Evolutionary conservation across 2,888 invertebrate species (phyloP), one percentile per base, ranked within the genome.

Genomic region (Erannis defoliaria): DNA sequence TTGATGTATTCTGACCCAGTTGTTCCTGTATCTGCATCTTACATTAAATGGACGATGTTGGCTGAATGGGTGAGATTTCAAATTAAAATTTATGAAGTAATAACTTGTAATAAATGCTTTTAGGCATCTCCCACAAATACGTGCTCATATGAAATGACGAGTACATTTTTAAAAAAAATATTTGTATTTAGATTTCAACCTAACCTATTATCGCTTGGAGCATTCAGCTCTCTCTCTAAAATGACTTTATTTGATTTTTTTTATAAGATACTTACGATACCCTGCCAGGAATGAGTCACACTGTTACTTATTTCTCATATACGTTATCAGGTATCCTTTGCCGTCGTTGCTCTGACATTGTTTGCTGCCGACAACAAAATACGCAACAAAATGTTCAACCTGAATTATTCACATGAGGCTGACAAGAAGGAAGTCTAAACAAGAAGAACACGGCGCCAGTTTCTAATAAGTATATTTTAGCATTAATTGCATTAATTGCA

Each of bases 21-120:
- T 9, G 62, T 78, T 8, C 66, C 77, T 37, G 79, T 85, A 8
- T 78, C 86, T n/a, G 72, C 66, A 1, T 62, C 51, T 48, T 71
- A 66, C 26, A 72, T 87, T 8, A 80, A 77, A 57, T 82, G 81
- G 80, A 84, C 86, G 1, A 71, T 86, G 73, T 84, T 84, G 82
- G 71, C 86, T 5, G 80, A 87, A 66, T 85, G 82, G 85, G 89
- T 85, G 67, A 68, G 77, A 70, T n/a, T 6, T 23, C 14, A 38
- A 19, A 23, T 26, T n/a, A n/a, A n/a, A n/a, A n/a, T n/a, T n/a
- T n/a, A n/a, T n/a, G n/a, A n/a, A n/a, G n/a, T n/a, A n/a, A n/a
- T n/a, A n/a, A n/a, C n/a, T n/a, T n/a, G n/a, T n/a, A n/a, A n/a
- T n/a, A 4, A 26, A 26, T 26, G 4, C 8, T 26, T 26, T 26